Percentiles rank a stretch among this genome's conserved stretches.
Evolutionary conservation across 2,113 vertebrate genomes (phyloP).

Genomic region (Monarcha castaneiventris): DNA sequence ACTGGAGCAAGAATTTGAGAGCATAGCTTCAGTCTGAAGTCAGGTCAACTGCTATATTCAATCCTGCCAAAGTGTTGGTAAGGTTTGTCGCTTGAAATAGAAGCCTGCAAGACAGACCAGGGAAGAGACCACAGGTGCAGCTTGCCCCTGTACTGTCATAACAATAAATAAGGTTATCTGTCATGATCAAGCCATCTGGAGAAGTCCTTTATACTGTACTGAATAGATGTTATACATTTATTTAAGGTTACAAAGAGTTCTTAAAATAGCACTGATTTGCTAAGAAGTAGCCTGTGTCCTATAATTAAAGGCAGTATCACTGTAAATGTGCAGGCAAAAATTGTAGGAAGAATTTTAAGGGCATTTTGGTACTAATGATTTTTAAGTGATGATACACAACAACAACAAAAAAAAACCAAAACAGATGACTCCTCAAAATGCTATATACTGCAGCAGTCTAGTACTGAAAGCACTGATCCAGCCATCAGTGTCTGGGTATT

Average conservation of each 20-base stretch:
- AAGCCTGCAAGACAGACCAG: not conserved
- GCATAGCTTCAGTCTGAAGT: not conserved
- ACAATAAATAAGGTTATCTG: slow-evolving; percentile 60
- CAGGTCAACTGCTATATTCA: not conserved
- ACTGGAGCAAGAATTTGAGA: not conserved
- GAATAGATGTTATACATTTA: not conserved
- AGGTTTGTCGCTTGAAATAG: not conserved
- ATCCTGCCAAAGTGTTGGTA: not conserved
- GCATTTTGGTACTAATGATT: not conserved
- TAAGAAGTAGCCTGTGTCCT: not conserved
- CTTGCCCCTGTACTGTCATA: slow-evolving; percentile 30
- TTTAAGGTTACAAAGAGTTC: not conserved
- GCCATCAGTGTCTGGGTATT: not conserved
- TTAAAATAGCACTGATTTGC: not conserved
- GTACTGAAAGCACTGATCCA: not conserved
- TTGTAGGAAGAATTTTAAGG: not conserved
- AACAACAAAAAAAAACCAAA: not conserved
- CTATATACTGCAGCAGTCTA: not conserved
- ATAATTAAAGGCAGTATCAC: not conserved
- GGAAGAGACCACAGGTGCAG: slow-evolving; percentile 44
- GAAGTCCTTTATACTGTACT: not conserved
- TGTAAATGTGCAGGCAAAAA: not conserved
- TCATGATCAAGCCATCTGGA: slow-evolving; percentile 50
- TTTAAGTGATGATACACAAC: not conserved
- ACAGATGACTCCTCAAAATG: not conserved